Base-by-base conservation (phyloP, 2,797 vertebrate species). In the Neostethus bicornis region DNA sequence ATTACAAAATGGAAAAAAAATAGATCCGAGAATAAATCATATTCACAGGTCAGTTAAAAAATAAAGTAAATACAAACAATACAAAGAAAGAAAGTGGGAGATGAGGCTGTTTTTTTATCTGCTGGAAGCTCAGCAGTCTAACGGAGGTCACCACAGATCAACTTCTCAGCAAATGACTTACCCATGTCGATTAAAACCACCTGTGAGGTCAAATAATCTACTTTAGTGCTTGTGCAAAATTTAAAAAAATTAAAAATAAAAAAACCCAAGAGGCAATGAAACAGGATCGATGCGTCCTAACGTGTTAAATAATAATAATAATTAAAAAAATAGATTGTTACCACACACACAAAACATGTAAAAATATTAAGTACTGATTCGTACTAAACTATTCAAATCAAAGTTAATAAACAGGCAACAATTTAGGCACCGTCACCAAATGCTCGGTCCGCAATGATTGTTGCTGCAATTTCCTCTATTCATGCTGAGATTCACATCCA, bases 391-490 rank as follows among this genome's bases (percentile, higher is more conserved):
- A 75, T 45, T 64, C 66, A 81, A 79, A 85, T 80, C 73, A 73
- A 51, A 71, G 75, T 61, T 68, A 66, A 75, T 53, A 76, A 56
- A 76, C 82, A 86, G 79, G 83, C 82, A 73, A 89, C 90, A 92
- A 51, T 69, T 44, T 81, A 83, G 89, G 87, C 90, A 92, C 90
- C 90, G 84, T 89, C 90, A 85, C 77, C 85, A 77, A n/a, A 66
- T 46, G 76, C 65, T 89, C 91, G 87, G 91, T 89, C 86, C 84
- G 78, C 84, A 54, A 79, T 93, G 92, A 95, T 93, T 95, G 94
- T 92, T 93, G 89, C 87, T 94, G 94, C 94, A 93, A 93, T 92
- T 91, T 25, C 75, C 77, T 87, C 79, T 94, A 95, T 93, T 92
- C 94, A 94, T 93, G 94, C 79, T 91, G 90, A 91, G 90, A 87